These are phyloP conservation scores for Salminus brasiliensis DNA, from an alignment of 2,113 vertebrate species.

Conservation along the genomic window DNA sequence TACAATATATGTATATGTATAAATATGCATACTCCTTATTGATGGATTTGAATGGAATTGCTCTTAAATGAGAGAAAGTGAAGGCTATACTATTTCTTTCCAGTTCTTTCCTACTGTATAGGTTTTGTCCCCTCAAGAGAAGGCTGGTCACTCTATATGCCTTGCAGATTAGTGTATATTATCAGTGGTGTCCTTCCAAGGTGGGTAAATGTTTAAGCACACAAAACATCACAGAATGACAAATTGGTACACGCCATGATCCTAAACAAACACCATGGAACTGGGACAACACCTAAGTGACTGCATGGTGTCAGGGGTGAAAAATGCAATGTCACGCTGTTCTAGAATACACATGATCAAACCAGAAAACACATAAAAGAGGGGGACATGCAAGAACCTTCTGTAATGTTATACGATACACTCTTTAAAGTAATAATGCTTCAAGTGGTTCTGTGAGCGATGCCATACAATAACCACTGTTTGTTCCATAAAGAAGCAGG, in stretches of 20 bases:
- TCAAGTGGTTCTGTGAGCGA: too few species aligned
- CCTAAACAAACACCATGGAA: constrained; percentile 19
- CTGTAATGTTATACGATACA: background rate
- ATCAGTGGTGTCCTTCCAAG: constrained; percentile 12
- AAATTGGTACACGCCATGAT: constrained; percentile 27
- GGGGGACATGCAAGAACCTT: constrained; percentile 7
- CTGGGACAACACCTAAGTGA: background rate
- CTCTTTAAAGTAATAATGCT: too few species aligned
- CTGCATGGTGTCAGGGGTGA: constrained; percentile 16
- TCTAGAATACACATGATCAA: background rate
- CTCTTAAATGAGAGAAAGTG: background rate
- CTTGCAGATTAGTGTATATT: background rate
- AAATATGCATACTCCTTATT: constrained; percentile 52
- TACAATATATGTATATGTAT: constrained; percentile 41
- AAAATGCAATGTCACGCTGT: constrained; percentile 16
- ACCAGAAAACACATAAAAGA: background rate
- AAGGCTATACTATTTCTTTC: background rate
- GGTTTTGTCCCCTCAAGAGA: background rate
- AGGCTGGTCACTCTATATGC: background rate
- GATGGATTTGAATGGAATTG: background rate
- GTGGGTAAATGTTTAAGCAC: constrained; percentile 25
- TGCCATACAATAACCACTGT: too few species aligned
- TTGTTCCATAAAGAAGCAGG: too few species aligned
- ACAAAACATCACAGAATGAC: constrained; percentile 29
- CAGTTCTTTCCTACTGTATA: background rate